Evolutionary conservation across 2,797 vertebrate species (phyloP).

Genomic region (Pogoniulus pusillus): DNA sequence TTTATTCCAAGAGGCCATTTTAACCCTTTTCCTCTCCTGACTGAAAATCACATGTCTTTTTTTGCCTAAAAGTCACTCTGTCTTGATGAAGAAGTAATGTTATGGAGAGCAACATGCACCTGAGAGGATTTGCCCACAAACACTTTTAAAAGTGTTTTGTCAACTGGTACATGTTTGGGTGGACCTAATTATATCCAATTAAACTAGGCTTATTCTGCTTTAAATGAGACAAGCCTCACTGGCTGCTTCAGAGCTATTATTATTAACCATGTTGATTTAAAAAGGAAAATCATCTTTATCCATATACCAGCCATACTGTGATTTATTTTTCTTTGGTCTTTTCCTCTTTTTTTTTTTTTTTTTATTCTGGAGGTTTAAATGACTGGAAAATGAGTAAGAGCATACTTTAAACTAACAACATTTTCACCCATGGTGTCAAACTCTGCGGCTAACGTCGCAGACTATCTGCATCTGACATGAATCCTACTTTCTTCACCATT

Average conservation of each 20-base stretch:
- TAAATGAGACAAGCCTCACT: not conserved
- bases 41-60: not conserved
- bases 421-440: not conserved
- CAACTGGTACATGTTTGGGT: not conserved
- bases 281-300: not conserved
- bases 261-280: not conserved
- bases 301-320: not conserved
- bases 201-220: not conserved
- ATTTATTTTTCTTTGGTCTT: not conserved
- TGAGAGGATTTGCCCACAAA: not conserved
- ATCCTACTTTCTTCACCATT: not conserved
- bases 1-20: not conserved
- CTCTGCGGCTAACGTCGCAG: not conserved
- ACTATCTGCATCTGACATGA: not conserved
- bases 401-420: not conserved
- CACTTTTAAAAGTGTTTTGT: not conserved
- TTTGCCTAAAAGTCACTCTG: not conserved
- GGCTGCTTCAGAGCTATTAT: not conserved
- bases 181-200: not conserved
- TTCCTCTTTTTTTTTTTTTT: not conserved
- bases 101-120: not conserved
- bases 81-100: not conserved
- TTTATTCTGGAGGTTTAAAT: not conserved
- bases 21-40: not conserved
- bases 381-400: not conserved